These are phyloP conservation scores for Bagarius yarrelli DNA, from an alignment of 2,113 vertebrate genomes.

Conservation along the genomic window DNA sequence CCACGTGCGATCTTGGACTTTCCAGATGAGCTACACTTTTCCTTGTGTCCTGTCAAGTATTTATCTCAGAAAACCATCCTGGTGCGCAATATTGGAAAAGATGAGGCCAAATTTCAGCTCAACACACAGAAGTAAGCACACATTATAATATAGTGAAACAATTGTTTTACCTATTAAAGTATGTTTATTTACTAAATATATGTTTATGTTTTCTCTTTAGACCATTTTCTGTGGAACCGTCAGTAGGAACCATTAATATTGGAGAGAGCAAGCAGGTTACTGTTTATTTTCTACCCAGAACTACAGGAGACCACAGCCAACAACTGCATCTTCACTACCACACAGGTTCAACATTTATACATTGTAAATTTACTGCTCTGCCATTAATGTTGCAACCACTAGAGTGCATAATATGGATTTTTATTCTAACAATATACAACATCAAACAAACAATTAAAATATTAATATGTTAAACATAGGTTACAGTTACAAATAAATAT, in stretches of 20 bases:
- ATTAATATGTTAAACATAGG: too few relatives aligned
- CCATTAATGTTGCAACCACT: constrained; percentile 1
- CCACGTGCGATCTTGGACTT: constrained; percentile 80
- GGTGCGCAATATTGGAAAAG: constrained; percentile 76
- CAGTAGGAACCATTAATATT: constrained; percentile 68
- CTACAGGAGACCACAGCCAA: constrained; percentile 65
- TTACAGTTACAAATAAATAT: not conserved
- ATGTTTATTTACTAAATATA: not conserved
- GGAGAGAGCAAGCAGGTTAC: constrained; percentile 76
- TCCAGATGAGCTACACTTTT: constrained; percentile 78
- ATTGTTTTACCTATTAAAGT: not conserved
- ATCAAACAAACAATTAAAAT: not conserved
- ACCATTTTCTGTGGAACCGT: constrained; percentile 78
- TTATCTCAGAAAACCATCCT: constrained; percentile 75
- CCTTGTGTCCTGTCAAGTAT: constrained; percentile 75
- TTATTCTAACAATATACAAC: not conserved
- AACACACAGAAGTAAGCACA: constrained; percentile 70
- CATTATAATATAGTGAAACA: too few relatives aligned
- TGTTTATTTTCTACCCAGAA: constrained; percentile 76
- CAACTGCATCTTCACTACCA: constrained; percentile 77
- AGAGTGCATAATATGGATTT: not conserved
- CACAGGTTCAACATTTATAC: constrained; percentile 56
- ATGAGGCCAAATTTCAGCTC: constrained; percentile 72
- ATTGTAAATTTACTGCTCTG: not conserved
- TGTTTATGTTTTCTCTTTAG: constrained; percentile 62